These are phyloP conservation scores for Octopus sinensis DNA, from an alignment of 1,140 invertebrate species.

Conservation along the genomic window DNA sequence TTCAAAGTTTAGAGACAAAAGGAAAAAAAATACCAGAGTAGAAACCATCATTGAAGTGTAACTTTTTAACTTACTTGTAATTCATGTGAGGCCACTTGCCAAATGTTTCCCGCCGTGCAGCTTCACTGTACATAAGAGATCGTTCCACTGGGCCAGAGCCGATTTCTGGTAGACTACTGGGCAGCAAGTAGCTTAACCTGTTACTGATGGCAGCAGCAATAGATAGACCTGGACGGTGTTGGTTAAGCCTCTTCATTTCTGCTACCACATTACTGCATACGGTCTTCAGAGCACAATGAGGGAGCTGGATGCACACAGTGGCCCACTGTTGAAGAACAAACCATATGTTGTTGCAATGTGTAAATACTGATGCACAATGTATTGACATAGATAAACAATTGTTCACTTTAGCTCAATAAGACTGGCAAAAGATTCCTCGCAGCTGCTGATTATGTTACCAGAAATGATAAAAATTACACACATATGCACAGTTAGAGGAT, in stretches of 20 bases:
- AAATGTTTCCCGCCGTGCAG: slow-evolving; percentile 82
- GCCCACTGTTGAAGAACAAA: slow-evolving; percentile 73
- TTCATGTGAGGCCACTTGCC: slow-evolving; percentile 93
- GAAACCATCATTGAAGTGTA: not conserved
- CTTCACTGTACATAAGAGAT: slow-evolving; percentile 81
- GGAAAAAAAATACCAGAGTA: not conserved
- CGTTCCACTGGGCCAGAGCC: slow-evolving; percentile 46
- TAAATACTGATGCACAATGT: no score
- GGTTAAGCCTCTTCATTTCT: slow-evolving; percentile 77
- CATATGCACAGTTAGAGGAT: no score
- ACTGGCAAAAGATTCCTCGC: no score
- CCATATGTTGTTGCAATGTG: no score
- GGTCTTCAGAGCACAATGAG: slow-evolving; percentile 72
- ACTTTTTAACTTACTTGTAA: slow-evolving; percentile 72
- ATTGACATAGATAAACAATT: no score
- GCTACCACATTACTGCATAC: slow-evolving; percentile 75
- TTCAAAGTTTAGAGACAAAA: no score
- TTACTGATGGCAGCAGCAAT: slow-evolving; percentile 85
- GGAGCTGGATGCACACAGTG: slow-evolving; percentile 77
- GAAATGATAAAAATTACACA: no score
- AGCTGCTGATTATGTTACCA: no score
- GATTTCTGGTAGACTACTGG: slow-evolving; percentile 36
- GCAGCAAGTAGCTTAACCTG: slow-evolving; percentile 73
- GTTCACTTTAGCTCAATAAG: no score
- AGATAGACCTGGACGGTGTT: slow-evolving; percentile 77